Conservation (phyloP, 2,113 vertebrate genomes). For the Acinonyx jubatus region DNA sequence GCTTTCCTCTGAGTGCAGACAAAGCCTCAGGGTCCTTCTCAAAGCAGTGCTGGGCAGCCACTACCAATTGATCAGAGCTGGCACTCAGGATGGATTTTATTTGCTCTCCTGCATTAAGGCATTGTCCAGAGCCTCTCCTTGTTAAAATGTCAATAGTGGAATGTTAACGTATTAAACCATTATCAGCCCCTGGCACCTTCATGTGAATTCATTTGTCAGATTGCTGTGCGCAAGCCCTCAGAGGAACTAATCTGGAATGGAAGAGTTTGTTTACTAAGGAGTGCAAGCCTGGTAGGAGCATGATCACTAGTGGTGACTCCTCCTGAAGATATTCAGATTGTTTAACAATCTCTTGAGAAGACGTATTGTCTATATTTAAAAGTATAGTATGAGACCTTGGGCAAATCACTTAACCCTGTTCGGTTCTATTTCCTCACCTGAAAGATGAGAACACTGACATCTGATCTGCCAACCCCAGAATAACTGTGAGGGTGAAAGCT, state of each 20-base stretch:
- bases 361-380: background rate
- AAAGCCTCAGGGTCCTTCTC: background rate
- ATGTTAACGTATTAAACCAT: conserved; percentile 27
- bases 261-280: background rate
- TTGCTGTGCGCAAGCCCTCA: background rate
- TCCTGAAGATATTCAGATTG: background rate
- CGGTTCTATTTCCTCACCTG: background rate
- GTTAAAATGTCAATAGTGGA: conserved; percentile 47
- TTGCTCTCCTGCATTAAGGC: background rate
- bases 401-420: background rate
- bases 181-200: background rate
- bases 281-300: background rate
- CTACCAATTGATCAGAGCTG: background rate
- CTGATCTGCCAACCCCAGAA: background rate
- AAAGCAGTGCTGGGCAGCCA: background rate
- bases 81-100: background rate
- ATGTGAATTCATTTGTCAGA: conserved; percentile 46
- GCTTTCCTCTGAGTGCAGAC: background rate
- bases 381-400: background rate
- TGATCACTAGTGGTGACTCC: background rate
- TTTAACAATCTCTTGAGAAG: background rate
- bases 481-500: background rate
- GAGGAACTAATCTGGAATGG: background rate
- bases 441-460: conserved; percentile 38
- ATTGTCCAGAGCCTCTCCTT: conserved; percentile 3